Evolutionary conservation across 2,113 vertebrate species (phyloP).

Genomic region (Gobius niger): DNA sequence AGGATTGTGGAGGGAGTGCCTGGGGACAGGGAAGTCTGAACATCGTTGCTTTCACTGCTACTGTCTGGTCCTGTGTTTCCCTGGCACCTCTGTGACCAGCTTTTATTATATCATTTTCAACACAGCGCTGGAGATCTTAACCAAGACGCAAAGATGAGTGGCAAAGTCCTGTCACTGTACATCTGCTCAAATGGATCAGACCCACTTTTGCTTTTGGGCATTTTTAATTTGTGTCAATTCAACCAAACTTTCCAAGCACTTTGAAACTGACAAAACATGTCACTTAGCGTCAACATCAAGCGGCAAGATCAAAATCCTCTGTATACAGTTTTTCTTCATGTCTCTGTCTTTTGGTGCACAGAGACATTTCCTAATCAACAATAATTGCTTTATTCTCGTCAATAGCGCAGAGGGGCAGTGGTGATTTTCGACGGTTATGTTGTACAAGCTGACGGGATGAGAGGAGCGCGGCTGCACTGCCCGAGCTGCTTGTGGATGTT

Average conservation of each 20-base stretch:
- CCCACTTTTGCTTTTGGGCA: constrained; percentile 5
- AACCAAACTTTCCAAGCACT: constrained; percentile 35
- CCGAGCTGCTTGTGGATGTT: constrained; percentile 72
- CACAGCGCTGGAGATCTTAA: too few relatives aligned
- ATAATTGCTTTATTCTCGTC: constrained; percentile 61
- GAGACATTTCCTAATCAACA: constrained; percentile 60
- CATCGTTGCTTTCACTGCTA: background rate
- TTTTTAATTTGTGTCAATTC: constrained; percentile 24
- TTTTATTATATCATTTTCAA: background rate
- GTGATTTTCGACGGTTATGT: constrained; percentile 51
- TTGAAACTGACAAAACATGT: constrained; percentile 24
- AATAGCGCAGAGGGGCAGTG: constrained; percentile 40
- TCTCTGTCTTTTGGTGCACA: constrained; percentile 47
- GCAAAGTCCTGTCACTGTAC: background rate
- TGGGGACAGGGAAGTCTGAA: too few relatives aligned
- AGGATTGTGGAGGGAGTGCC: too few relatives aligned
- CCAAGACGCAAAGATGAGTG: background rate
- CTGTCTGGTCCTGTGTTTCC: background rate
- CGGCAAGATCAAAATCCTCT: constrained; percentile 37
- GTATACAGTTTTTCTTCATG: constrained; percentile 44
- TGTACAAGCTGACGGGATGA: constrained; percentile 58
- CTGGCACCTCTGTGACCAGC: background rate
- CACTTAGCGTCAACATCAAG: constrained; percentile 20
- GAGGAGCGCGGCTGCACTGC: constrained; percentile 46
- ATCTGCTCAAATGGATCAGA: background rate